Conservation (phyloP, 2,888 invertebrate genomes). For the Drosophila nr. medialis region DNA sequence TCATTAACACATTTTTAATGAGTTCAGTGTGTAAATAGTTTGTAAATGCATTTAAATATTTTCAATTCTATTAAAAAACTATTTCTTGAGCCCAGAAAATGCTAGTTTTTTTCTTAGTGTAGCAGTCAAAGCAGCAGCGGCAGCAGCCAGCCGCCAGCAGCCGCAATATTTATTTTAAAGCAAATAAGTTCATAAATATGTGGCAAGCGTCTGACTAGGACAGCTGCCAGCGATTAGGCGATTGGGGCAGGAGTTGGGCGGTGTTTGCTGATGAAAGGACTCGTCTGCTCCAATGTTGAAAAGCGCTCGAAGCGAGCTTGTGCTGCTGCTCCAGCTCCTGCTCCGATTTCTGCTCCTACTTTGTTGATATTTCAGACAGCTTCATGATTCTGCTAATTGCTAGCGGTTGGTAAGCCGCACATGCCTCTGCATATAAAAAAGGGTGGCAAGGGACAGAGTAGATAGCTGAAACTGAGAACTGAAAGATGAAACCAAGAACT, state of each 20-base stretch:
- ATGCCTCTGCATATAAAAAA: slow-evolving; percentile 56
- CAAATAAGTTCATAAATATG: slow-evolving; percentile 80
- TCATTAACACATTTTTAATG: too few relatives aligned
- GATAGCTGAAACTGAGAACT: neutral
- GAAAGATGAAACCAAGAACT: neutral
- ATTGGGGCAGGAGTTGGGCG: neutral
- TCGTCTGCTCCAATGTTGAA: slow-evolving; percentile 37
- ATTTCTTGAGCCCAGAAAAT: neutral
- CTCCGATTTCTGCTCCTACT: neutral
- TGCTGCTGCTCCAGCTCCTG: neutral
- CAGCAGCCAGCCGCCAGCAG: neutral
- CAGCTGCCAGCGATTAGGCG: slow-evolving; percentile 35
- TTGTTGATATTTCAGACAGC: slow-evolving; percentile 64
- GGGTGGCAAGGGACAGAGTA: neutral
- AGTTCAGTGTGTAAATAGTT: too few relatives aligned
- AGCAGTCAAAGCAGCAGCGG: neutral
- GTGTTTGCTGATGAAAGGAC: neutral
- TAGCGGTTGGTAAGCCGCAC: slow-evolving; percentile 58
- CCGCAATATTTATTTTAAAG: slow-evolving; percentile 73
- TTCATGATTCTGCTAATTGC: slow-evolving; percentile 71
- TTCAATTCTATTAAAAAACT: neutral
- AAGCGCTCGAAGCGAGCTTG: slow-evolving; percentile 40
- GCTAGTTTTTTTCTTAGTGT: neutral
- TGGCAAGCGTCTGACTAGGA: slow-evolving; percentile 21
- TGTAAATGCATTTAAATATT: neutral